Evolutionary conservation across 2,797 vertebrate genomes (phyloP).

Genomic region (Coilia nasus): DNA sequence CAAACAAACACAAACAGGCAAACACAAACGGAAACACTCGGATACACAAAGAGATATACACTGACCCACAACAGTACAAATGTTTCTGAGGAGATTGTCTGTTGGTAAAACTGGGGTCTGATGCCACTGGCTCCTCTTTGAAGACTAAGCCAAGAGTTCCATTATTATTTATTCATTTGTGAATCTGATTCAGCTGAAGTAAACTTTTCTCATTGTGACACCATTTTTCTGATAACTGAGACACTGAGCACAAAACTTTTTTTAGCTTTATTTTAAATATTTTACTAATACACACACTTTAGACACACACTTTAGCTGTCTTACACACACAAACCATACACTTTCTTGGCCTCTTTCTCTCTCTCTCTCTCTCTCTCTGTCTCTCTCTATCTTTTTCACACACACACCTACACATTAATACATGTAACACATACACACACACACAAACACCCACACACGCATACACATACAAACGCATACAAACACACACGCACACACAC

Average conservation of each 20-base stretch:
- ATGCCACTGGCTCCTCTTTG: background rate
- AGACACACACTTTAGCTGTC: too few species aligned
- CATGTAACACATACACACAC: background rate
- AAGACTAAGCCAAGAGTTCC: slow-evolving; percentile 1
- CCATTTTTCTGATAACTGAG: background rate
- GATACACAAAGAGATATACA: background rate
- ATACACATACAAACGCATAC: background rate
- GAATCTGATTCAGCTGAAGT: background rate
- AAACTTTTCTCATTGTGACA: background rate
- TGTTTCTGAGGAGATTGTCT: background rate
- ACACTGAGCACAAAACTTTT: background rate
- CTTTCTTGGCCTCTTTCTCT: too few species aligned
- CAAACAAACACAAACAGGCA: background rate
- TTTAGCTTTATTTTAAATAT: too few species aligned
- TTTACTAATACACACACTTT: too few species aligned
- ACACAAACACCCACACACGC: background rate
- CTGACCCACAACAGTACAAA: background rate
- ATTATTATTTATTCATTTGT: slow-evolving; percentile 11
- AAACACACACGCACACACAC: background rate
- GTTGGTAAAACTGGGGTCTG: background rate
- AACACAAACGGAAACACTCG: background rate
- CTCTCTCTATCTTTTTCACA: too few species aligned
- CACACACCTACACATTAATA: background rate
- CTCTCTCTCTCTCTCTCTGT: too few species aligned
- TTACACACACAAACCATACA: too few species aligned